Base-by-base conservation (phyloP, 2,888 invertebrate genomes). In the Callimorpha dominula region DNA sequence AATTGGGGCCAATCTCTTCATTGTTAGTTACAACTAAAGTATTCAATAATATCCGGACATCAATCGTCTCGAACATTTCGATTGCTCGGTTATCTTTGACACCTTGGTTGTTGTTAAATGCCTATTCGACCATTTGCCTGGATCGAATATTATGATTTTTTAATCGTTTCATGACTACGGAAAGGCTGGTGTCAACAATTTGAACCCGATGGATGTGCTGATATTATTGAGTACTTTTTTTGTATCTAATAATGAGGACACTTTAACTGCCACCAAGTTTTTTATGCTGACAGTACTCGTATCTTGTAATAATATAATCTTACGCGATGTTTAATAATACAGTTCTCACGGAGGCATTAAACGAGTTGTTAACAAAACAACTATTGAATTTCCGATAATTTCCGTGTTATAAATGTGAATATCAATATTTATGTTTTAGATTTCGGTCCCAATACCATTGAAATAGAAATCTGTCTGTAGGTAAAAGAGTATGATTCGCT, bases 281-380 rank as follows among this genome's bases (percentile, higher is more conserved):
- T 57, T 14, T 12, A 60, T 60, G 31, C 31, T 6, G 60, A 60
- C 60, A 31, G 60, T 31, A 60, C 12, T 20, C 70, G 76, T 80
- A 73, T 79, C 84, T 80, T 74, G 78, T 81, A 83, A 81, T 77
- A 31, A 31, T 31, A 9, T 9, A 78, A 77, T 78, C 77, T 82
- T 81, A 81, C 74, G 73, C 71, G 80, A 74, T 78, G 80, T 83
- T 84, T 73, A 78, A 82, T 83, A 84, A 84, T 73, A 80, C 65
- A 54, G 79, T 83, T 83, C 83, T 74, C 84, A 83, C 83, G 80
- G 66, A 60, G 65, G 71, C 77, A 77, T 72, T 75, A 66, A 79
- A 81, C 68, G 40, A 67, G 72, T 72, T 76, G 76, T 71, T 73
- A 73, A 75, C 77, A 74, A 80, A 78, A 80, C 78, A 78, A 79